phyloP scores from a whole-genome alignment of 2,797 vertebrate species.

The Phataginus tricuspis region DNA sequence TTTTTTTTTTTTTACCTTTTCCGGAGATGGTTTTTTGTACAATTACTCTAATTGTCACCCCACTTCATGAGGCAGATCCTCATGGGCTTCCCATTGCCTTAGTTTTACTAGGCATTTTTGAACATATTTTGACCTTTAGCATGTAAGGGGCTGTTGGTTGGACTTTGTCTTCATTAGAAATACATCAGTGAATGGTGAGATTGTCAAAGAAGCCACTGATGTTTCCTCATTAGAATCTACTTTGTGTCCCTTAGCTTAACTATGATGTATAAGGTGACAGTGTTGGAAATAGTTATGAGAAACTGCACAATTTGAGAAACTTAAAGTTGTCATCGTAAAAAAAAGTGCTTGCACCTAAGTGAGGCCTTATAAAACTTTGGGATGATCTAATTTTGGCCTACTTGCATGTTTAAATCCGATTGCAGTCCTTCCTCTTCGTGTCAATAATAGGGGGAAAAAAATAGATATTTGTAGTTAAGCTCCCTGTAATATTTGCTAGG shows the following conservation, averaged over 20 bases:
- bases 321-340: slow-evolving; percentile 74
- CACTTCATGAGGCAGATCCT: slow-evolving; percentile 81
- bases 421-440: neutral
- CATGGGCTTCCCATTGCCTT: slow-evolving; percentile 83
- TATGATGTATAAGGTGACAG: slow-evolving; percentile 84
- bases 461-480: slow-evolving; percentile 18
- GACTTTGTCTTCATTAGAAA: slow-evolving; percentile 90
- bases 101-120: slow-evolving; percentile 83
- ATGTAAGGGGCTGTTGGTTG: slow-evolving; percentile 80
- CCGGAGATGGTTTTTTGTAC: slow-evolving; percentile 87
- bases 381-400: slow-evolving; percentile 47
- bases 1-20: slow-evolving; percentile 86
- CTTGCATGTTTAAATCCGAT: slow-evolving; percentile 50
- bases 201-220: slow-evolving; percentile 89
- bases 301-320: slow-evolving; percentile 82
- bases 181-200: slow-evolving; percentile 88
- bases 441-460: neutral
- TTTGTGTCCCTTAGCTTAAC: slow-evolving; percentile 85
- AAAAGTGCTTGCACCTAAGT: slow-evolving; percentile 35
- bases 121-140: slow-evolving; percentile 90
- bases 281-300: slow-evolving; percentile 82
- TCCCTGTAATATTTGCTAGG: slow-evolving; percentile 16
- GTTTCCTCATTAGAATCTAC: slow-evolving; percentile 89
- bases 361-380: slow-evolving; percentile 39
- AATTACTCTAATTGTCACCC: slow-evolving; percentile 90